Conservation (phyloP, 2,113 vertebrate genomes). For the cat (Felis catus) region F.catus_Fca126_mat1.0 CM031418.1:123589501-123590000, state of each 20-base stretch:
- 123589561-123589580: background rate
- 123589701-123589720: background rate
- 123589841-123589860: background rate
- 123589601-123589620: background rate
- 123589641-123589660: background rate
- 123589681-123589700: background rate
- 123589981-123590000: background rate
- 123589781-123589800: background rate
- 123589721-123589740: background rate
- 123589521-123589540: background rate
- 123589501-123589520: background rate
- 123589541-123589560: constrained; percentile 5
- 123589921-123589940: background rate
- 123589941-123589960: background rate
- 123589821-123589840: background rate
- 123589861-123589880: background rate
- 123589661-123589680: background rate
- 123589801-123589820: background rate
- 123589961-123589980: background rate
- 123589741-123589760: too few species aligned
- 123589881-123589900: background rate
- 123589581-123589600: background rate
- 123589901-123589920: background rate
- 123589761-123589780: background rate
- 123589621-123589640: background rate